Evolutionary conservation across 2,113 vertebrate species (phyloP).

Genomic region (Atlantisia rogersi): DNA sequence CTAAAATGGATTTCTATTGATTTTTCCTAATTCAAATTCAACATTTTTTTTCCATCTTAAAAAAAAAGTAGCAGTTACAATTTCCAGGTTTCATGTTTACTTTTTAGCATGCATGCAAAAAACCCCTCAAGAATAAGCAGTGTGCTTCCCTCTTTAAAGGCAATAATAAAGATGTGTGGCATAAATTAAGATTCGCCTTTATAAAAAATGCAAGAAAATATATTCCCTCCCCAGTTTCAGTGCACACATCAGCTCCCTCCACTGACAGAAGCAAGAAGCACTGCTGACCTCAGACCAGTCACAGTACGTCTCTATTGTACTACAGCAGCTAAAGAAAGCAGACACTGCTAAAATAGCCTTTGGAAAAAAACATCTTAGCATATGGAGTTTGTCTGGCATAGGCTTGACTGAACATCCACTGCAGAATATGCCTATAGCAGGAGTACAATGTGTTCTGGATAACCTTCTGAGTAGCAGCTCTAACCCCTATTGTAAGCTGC

Average conservation of each 20-base stretch:
- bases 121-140: not conserved
- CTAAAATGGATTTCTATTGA: constrained; percentile 24
- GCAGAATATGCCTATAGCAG: not conserved
- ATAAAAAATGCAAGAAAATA: not conserved
- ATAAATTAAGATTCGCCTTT: not conserved
- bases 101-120: not conserved
- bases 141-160: not conserved
- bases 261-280: not conserved
- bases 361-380: not conserved
- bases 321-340: not conserved
- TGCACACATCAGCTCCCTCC: not conserved
- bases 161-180: not conserved
- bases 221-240: not conserved
- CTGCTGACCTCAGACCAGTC: not conserved
- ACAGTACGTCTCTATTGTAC: not conserved
- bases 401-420: not conserved
- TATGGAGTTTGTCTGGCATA: not conserved
- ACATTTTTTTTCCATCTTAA: not conserved
- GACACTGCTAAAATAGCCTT: not conserved
- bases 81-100: not conserved
- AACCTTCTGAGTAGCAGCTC: not conserved
- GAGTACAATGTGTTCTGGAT: not conserved
- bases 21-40: not conserved
- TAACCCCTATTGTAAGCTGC: not conserved
- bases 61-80: not conserved